Conservation (phyloP, 2,797 vertebrate genomes). For the Pseudochromis fuscus region DNA sequence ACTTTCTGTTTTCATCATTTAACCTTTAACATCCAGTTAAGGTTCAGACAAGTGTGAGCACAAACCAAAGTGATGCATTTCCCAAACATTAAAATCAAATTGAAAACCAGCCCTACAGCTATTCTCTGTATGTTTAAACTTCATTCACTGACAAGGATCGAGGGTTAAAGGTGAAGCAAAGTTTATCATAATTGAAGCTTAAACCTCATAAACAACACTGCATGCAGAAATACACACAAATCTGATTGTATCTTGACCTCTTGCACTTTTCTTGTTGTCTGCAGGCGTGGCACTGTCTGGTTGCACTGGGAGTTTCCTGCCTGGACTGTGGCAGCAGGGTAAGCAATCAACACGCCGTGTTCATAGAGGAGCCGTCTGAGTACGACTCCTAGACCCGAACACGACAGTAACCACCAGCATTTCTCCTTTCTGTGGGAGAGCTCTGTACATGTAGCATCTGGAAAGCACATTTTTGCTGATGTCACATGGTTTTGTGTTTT, state of each 20-base stretch:
- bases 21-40: too few species aligned
- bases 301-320: conserved; percentile 90
- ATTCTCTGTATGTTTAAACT: too few species aligned
- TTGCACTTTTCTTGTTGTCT: conserved; percentile 39
- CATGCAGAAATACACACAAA: background rate
- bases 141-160: too few species aligned
- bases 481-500: conserved; percentile 22
- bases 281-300: conserved; percentile 91
- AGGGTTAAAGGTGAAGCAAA: too few species aligned
- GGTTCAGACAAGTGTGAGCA: too few species aligned
- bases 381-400: conserved; percentile 77
- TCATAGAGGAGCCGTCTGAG: conserved; percentile 82
- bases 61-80: too few species aligned
- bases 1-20: too few species aligned
- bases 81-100: too few species aligned
- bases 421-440: conserved; percentile 58
- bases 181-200: too few species aligned
- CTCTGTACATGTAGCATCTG: conserved; percentile 45
- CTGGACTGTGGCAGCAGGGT: conserved; percentile 89
- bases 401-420: conserved; percentile 68
- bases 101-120: too few species aligned
- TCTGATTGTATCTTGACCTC: conserved; percentile 7
- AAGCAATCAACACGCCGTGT: conserved; percentile 87
- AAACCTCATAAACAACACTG: background rate
- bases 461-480: conserved; percentile 31